phyloP scores from a whole-genome alignment of 2,888 invertebrate genomes.

The Actias luna region DNA sequence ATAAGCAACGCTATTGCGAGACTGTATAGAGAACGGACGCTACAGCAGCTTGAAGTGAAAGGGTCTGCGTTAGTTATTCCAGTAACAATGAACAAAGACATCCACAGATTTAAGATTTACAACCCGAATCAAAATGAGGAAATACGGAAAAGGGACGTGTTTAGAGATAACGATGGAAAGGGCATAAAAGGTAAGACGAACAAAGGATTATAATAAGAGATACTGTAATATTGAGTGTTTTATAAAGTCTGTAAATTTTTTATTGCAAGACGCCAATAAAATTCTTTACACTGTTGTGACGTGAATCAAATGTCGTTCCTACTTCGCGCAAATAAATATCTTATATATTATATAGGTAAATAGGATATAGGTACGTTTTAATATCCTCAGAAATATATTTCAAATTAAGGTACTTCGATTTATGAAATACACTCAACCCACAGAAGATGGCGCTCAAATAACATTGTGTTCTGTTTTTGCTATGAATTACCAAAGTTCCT shows the following conservation, averaged over 20 bases:
- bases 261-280: constrained; percentile 19
- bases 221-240: constrained; percentile 13
- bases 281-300: constrained; percentile 9
- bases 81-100: constrained; percentile 41
- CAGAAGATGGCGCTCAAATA: too few species aligned
- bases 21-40: constrained; percentile 33
- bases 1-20: constrained; percentile 55
- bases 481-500: too few species aligned
- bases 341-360: too few species aligned
- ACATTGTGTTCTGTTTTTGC: too few species aligned
- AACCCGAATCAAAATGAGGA: constrained; percentile 52
- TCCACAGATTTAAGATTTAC: constrained; percentile 45
- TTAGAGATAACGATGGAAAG: constrained; percentile 40
- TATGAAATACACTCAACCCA: too few species aligned
- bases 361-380: too few species aligned
- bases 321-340: neutral
- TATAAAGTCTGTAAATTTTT: constrained; percentile 6
- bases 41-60: constrained; percentile 5
- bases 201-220: constrained; percentile 5
- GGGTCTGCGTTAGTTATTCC: constrained; percentile 16
- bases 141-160: constrained; percentile 44
- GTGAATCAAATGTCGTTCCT: neutral
- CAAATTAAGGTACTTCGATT: too few species aligned
- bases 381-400: too few species aligned
- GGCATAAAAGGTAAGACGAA: constrained; percentile 38